Percentiles rank a stretch among this genome's conserved stretches.
phyloP scores from a whole-genome alignment of 2,797 vertebrate genomes.

The Choloepus didactylus region DNA sequence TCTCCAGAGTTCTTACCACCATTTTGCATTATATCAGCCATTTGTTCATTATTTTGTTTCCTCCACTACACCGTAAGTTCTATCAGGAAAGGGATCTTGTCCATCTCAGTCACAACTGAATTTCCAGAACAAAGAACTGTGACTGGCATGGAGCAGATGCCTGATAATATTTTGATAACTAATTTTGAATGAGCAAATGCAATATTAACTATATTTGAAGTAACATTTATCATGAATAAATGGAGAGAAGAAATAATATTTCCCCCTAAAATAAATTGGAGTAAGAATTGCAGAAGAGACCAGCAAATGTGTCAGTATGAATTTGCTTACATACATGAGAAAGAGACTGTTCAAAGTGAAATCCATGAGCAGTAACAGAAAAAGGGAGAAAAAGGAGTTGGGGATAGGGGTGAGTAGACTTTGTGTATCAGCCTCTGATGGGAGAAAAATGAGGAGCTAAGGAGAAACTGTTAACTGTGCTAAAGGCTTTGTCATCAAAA shows the following conservation, averaged over 20 bases:
- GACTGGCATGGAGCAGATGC: background rate
- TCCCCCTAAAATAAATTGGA: background rate
- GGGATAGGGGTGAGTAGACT: background rate
- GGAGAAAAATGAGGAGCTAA: background rate
- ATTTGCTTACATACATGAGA: background rate
- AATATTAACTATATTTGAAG: background rate
- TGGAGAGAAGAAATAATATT: background rate
- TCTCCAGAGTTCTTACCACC: background rate
- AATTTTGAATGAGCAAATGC: background rate
- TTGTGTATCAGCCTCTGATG: background rate
- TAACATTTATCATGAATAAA: background rate
- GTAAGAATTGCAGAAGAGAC: background rate
- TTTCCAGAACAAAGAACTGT: background rate
- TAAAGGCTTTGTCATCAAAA: background rate
- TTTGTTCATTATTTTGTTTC: background rate
- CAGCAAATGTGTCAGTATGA: background rate
- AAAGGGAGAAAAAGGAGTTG: background rate
- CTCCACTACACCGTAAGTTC: background rate
- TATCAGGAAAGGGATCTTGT: background rate
- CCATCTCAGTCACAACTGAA: background rate
- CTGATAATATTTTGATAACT: too few relatives aligned
- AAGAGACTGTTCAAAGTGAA: conserved; percentile 1
- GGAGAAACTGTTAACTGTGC: background rate
- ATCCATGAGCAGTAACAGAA: background rate
- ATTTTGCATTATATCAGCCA: background rate